Conservation (phyloP, 23 tunicate species). For the Pegea sp. region DNA sequence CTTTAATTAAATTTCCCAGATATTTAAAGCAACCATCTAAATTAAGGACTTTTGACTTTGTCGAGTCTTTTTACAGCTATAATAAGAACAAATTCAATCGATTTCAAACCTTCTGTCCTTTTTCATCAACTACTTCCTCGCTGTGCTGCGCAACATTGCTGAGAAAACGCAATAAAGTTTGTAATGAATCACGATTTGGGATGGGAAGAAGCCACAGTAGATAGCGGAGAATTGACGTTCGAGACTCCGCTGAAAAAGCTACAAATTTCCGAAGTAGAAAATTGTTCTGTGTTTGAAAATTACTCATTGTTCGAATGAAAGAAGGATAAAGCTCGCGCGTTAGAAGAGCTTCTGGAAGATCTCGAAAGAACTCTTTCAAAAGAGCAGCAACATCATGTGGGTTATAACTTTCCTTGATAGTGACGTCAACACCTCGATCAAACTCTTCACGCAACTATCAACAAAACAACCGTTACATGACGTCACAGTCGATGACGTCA, state of each 20-base stretch:
- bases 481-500: not conserved
- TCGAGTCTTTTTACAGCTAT: not conserved
- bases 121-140: constrained; percentile 21
- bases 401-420: constrained; percentile 57
- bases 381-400: constrained; percentile 94
- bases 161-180: constrained; percentile 54
- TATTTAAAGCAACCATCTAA: not conserved
- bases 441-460: constrained; percentile 74
- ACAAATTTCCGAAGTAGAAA: no score
- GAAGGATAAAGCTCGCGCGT: constrained; percentile 74
- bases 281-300: no score
- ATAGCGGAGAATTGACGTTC: constrained; percentile 30
- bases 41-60: no score
- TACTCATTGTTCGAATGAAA: constrained; percentile 49
- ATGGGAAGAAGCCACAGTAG: constrained; percentile 74
- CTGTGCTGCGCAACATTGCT: constrained; percentile 38
- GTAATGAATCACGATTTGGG: constrained; percentile 71
- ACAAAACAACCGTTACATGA: not conserved
- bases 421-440: constrained; percentile 76
- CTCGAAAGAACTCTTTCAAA: constrained; percentile 81
- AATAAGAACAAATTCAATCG: no score
- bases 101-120: constrained; percentile 67
- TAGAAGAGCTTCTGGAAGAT: constrained; percentile 81
- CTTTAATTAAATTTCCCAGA: not conserved
- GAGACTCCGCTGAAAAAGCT: not conserved